A percentile compares a stretch with the other conserved stretches of the same genome.
phyloP scores from a whole-genome alignment of 2,888 invertebrate genomes.

The Parasteatoda lunata region DNA sequence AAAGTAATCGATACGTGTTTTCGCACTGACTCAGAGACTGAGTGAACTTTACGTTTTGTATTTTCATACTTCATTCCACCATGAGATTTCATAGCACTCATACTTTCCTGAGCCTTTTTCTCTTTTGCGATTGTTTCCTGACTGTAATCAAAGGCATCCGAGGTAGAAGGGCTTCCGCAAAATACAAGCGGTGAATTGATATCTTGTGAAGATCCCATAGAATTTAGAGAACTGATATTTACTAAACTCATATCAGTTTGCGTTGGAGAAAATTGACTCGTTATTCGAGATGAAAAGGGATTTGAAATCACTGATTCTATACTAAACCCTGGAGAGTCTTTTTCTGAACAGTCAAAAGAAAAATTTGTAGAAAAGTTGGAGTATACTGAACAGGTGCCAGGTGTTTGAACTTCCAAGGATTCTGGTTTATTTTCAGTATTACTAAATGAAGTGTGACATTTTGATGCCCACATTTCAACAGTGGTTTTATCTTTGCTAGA shows the following conservation, averaged over 20 bases:
- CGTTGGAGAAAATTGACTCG: slow-evolving; percentile 24
- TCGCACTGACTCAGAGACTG: slow-evolving; percentile 30
- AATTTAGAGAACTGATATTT: slow-evolving; percentile 51
- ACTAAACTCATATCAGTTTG: slow-evolving; percentile 56
- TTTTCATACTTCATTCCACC: not conserved
- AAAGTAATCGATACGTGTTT: slow-evolving; percentile 17
- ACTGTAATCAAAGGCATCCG: slow-evolving; percentile 31
- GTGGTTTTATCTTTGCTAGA: not conserved
- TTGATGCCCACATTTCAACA: slow-evolving; percentile 10
- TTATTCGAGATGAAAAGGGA: slow-evolving; percentile 39
- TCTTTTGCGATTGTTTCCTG: slow-evolving; percentile 22
- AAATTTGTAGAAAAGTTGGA: slow-evolving; percentile 38
- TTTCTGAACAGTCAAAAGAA: slow-evolving; percentile 57
- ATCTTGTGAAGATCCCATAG: slow-evolving; percentile 60
- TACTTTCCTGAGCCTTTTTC: not conserved
- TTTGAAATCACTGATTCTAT: slow-evolving; percentile 55
- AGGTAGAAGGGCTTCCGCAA: slow-evolving; percentile 19
- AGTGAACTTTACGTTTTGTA: slow-evolving; percentile 14
- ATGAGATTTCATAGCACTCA: slow-evolving; percentile 1
- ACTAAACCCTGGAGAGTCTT: slow-evolving; percentile 35
- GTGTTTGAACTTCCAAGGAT: slow-evolving; percentile 44
- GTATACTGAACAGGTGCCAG: slow-evolving; percentile 40
- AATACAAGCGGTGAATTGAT: slow-evolving; percentile 43
- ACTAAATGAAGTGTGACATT: slow-evolving; percentile 21
- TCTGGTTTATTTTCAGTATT: slow-evolving; percentile 49